A percentile compares a stretch with the other conserved stretches of the same genome.
These are phyloP conservation scores for Otis tarda DNA, from an alignment of 2,113 vertebrate genomes.

Conservation along the genomic window DNA sequence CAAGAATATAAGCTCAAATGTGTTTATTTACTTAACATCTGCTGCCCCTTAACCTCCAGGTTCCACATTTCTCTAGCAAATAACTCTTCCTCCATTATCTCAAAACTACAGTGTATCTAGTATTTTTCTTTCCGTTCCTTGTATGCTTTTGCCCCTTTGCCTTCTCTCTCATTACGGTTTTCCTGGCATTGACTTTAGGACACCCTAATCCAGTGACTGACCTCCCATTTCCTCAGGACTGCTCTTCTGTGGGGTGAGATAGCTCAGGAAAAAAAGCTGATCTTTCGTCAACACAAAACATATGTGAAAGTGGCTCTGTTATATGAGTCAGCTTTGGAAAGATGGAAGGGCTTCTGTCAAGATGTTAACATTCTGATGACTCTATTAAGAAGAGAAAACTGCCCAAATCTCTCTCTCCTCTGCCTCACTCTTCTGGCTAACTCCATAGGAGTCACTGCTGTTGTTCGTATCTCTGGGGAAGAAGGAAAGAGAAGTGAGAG, in stretches of 20 bases:
- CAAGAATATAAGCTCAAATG: neutral
- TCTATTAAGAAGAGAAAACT: neutral
- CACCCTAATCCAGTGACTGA: neutral
- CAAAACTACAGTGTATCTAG: neutral
- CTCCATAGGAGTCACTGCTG: neutral
- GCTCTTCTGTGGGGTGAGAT: neutral
- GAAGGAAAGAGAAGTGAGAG: neutral
- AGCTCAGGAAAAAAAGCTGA: neutral
- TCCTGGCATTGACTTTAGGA: neutral
- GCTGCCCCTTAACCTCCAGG: neutral
- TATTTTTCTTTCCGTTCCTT: neutral
- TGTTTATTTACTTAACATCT: conserved; percentile 37
- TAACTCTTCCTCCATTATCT: neutral
- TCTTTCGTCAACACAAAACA: neutral
- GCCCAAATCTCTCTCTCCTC: neutral
- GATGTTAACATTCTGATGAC: neutral
- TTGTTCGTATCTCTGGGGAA: neutral
- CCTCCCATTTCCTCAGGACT: neutral
- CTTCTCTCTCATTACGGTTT: neutral
- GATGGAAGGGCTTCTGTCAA: neutral
- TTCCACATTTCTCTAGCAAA: neutral
- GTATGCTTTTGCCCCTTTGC: neutral
- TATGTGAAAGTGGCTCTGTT: neutral
- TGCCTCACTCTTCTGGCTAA: neutral
- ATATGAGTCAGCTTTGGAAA: neutral